Conservation (phyloP, 2,888 invertebrate genomes). For the Oxycera nigricornis region DNA sequence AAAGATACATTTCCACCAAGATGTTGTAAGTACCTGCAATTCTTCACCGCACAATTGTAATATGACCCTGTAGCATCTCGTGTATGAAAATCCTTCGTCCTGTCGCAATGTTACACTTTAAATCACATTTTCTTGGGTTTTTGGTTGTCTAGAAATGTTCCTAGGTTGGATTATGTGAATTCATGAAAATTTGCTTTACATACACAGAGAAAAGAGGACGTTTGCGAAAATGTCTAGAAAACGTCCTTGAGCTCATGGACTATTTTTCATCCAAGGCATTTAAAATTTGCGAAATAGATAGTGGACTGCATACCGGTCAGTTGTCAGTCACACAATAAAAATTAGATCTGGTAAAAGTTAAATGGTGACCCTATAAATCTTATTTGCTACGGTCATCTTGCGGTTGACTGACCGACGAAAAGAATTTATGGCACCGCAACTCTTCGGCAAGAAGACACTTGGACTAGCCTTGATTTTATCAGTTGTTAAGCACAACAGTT, state of each 20-base stretch:
- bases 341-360: neutral
- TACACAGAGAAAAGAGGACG: neutral
- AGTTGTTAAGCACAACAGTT: too few species aligned
- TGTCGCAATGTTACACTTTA: slow-evolving; percentile 40
- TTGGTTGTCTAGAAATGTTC: neutral
- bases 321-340: too few species aligned
- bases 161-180: neutral
- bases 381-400: slow-evolving; percentile 33
- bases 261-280: neutral
- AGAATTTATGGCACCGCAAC: too few species aligned
- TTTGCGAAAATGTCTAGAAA: slow-evolving; percentile 6
- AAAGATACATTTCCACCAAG: neutral
- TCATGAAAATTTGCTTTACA: neutral
- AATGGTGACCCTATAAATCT: slow-evolving; percentile 28
- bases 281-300: slow-evolving; percentile 2
- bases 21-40: neutral
- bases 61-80: slow-evolving; percentile 19
- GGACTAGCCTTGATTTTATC: too few species aligned
- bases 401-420: too few species aligned
- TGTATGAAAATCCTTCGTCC: neutral
- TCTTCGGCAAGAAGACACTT: too few species aligned
- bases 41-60: slow-evolving; percentile 16
- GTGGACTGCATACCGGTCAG: too few species aligned
- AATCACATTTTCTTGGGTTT: slow-evolving; percentile 29
- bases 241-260: slow-evolving; percentile 16